Evolutionary conservation across 2,797 vertebrate genomes (phyloP).

Genomic region (Cottoperca gobio): DNA sequence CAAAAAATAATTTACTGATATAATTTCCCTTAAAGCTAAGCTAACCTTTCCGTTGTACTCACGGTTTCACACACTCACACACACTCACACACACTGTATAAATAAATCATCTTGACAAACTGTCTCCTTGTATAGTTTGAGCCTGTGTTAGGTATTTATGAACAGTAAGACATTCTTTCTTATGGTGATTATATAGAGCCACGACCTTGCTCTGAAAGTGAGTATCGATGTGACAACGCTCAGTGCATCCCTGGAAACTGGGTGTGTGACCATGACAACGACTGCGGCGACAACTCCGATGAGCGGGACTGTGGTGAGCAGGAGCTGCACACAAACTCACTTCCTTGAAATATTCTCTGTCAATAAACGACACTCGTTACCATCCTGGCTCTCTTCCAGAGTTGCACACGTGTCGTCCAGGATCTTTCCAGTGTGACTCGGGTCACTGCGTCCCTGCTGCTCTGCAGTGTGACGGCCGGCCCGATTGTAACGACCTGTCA

Average conservation of each 20-base stretch:
- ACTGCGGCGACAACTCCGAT: conserved; percentile 83
- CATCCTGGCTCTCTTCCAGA: conserved; percentile 65
- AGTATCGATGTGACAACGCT: conserved; percentile 74
- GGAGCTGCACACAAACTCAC: not conserved
- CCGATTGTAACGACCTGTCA: conserved; percentile 80
- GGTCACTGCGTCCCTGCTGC: conserved; percentile 80
- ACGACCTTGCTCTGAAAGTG: conserved; percentile 81
- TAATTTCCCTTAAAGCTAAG: not conserved
- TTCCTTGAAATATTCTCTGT: not conserved
- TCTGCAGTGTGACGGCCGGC: conserved; percentile 75
- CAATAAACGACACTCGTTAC: conserved; percentile 1
- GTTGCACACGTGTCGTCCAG: conserved; percentile 76
- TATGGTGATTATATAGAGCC: conserved; percentile 63
- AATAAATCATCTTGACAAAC: not conserved
- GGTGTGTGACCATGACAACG: conserved; percentile 81
- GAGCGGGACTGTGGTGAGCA: conserved; percentile 83
- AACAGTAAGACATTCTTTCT: conserved; percentile 9
- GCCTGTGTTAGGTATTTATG: not conserved
- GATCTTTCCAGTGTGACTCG: conserved; percentile 78
- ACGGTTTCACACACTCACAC: not conserved
- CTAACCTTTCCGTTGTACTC: not conserved
- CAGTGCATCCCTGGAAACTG: conserved; percentile 81
- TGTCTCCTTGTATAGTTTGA: not conserved
- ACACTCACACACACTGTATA: not conserved
- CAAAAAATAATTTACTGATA: not conserved